phyloP scores from a whole-genome alignment of 2,113 vertebrate species.

The Coptodon bakossiorum region DNA sequence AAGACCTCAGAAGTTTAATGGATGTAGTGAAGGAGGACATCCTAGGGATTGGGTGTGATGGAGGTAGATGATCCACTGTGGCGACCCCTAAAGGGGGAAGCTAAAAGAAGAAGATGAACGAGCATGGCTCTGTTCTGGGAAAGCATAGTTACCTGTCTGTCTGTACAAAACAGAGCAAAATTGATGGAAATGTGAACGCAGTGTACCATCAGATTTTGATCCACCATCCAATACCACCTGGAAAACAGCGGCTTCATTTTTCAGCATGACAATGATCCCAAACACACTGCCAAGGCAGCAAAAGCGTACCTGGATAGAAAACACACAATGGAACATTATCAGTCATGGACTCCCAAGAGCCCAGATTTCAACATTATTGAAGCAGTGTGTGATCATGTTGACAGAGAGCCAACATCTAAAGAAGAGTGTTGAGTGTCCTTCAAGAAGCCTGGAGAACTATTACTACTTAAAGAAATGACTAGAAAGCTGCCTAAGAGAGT shows the following conservation, averaged over 20 bases:
- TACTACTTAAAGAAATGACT: not conserved
- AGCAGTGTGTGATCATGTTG: not conserved
- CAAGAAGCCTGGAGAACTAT: not conserved
- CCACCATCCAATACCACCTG: not conserved
- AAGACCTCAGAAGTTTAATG: not conserved
- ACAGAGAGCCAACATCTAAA: not conserved
- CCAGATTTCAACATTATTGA: not conserved
- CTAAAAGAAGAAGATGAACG: not conserved
- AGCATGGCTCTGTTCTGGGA: not conserved
- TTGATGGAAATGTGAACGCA: not conserved
- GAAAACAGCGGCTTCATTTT: not conserved
- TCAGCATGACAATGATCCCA: not conserved
- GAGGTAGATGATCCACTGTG: not conserved
- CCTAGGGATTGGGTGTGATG: not conserved
- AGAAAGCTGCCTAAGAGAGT: not conserved
- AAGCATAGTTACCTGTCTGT: not conserved
- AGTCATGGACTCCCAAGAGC: not conserved
- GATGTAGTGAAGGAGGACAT: not conserved
- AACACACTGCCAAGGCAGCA: not conserved
- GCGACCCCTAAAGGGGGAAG: not conserved
- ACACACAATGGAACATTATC: not conserved
- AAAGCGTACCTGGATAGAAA: not conserved
- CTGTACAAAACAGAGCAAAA: not conserved
- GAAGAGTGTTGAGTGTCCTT: not conserved
- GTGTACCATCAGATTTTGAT: not conserved